Base-by-base conservation (phyloP, 2,888 invertebrate species). In the Malacosoma neustria region DNA sequence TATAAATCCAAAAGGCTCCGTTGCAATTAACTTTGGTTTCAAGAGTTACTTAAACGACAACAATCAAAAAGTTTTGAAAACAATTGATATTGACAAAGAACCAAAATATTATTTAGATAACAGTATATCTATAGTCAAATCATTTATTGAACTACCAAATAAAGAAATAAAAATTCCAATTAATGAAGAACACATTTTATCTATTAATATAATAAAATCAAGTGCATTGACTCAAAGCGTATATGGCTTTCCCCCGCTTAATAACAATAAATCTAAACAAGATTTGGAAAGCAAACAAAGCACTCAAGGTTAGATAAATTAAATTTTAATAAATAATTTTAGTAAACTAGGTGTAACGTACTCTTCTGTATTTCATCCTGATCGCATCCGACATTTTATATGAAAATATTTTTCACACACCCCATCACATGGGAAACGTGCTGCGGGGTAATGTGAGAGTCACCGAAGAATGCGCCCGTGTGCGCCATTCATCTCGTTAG, bases 111-210 rank as follows among this genome's bases (percentile, higher is more conserved):
- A 45, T 35, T 30, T 38, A 30, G 45, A 61, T 29, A 64, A 67
- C 39, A 52, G 48, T 4, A 38, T 70, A 3, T 55, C 53, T 39
- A 36, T 63, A 7, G 52, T 72, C 22, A 65, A 60, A 40, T 59
- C 70, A 3, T 41, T 48, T 42, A 42, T 75, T 11, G 52, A 45
- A 38, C 37, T 52, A 22, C 45, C 54, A 32, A 55, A 55, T 3
- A 49, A 53, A 33, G 60, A 63, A 53, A 55, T 76, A 35, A 55
- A 41, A 39, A 52, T 80, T 40, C 65, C 67, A 1, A 54, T 80
- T 31, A 64, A 71, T 55, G 40, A 48, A 1, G 47, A 66, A 11
- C 57, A 63, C 37, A 54, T 71, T 35, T 49, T 82, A 33, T 42
- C 42, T 2, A 48, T 75, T 41, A 43, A 52, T 50, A 55, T 66